These are phyloP conservation scores for Gambusia holbrooki DNA, from an alignment of 2,113 vertebrate genomes.

Conservation along the genomic window DNA sequence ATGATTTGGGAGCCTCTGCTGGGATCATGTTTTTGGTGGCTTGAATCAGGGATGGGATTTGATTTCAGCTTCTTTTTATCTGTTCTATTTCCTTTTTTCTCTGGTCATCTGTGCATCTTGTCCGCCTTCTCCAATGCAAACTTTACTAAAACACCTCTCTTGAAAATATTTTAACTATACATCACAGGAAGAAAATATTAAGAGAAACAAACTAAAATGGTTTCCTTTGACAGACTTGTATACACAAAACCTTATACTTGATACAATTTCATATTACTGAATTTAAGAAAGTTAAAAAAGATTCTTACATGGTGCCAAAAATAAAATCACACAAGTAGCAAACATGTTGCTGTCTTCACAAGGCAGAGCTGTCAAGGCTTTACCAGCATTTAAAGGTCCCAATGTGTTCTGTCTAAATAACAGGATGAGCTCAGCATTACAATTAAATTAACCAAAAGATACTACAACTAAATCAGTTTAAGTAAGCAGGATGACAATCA, in stretches of 20 bases:
- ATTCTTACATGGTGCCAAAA: background rate
- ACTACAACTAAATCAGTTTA: too few species aligned
- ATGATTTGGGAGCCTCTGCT: slow-evolving; percentile 32
- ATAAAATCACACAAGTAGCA: too few species aligned
- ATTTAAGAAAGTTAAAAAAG: background rate
- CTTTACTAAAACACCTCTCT: background rate
- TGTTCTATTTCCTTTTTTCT: slow-evolving; percentile 9
- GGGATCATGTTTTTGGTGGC: slow-evolving; percentile 19
- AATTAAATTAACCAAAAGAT: too few species aligned
- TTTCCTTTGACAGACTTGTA: background rate
- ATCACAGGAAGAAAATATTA: background rate
- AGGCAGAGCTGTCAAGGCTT: too few species aligned
- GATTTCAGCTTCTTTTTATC: slow-evolving; percentile 42
- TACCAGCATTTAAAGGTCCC: too few species aligned
- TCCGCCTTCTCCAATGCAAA: background rate
- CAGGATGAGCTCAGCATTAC: too few species aligned
- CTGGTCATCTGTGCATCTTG: slow-evolving; percentile 32
- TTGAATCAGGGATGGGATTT: slow-evolving; percentile 5
- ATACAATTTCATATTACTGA: background rate
- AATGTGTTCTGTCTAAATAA: too few species aligned
- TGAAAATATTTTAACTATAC: too few species aligned
- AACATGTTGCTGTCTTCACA: too few species aligned
- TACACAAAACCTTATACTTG: background rate
- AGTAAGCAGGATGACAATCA: too few species aligned
- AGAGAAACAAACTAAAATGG: background rate